Evolutionary conservation across 2,888 invertebrate genomes (phyloP), one percentile per base, ranked within the genome.

Genomic region (Morpho deidamia): DNA sequence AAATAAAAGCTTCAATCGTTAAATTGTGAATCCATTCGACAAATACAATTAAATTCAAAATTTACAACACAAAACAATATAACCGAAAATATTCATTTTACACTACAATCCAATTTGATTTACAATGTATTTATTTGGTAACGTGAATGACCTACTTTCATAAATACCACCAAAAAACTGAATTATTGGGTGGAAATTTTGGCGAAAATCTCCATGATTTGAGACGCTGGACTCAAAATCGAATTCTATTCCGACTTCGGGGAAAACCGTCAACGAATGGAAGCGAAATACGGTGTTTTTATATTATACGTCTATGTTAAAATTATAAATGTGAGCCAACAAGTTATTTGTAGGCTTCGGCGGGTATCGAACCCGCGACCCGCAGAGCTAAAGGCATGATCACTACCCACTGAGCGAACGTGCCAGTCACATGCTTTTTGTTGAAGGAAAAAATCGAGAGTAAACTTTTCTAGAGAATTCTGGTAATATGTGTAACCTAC

Each of bases 171-270:
- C 46, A 46, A 46, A 41, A 41, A 47, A 33, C 23, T 8, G 37
- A 33, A 33, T 40, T 40, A 48, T 48, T 48, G 42, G 11, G 42
- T 33, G 23, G 42, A 23, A 47, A 53, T 53, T 46, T 35, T 43
- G 47, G 43, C 53, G 42, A 47, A 46, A 53, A 47, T 53, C 42
- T 35, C 43, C 38, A 42, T 42, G 42, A 53, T 47, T 47, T 42
- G 41, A 46, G 37, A 32, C 41, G 37, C 47, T 46, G 46, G 47
- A 53, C 43, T 53, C 42, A 35, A 42, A 47, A 37, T 53, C 33
- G 46, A 42, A 47, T 53, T 41, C 45, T 46, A 48, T 40, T 40
- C 48, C 48, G 39, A 34, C 40, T 40, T 48, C 48, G 41, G 33
- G 11, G 40, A 14, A 40, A 23, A 12, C 46, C 10, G 41, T 48